Evolutionary conservation across 1,140 invertebrate genomes (phyloP).

Genomic region (Eriocheir sinensis): DNA sequence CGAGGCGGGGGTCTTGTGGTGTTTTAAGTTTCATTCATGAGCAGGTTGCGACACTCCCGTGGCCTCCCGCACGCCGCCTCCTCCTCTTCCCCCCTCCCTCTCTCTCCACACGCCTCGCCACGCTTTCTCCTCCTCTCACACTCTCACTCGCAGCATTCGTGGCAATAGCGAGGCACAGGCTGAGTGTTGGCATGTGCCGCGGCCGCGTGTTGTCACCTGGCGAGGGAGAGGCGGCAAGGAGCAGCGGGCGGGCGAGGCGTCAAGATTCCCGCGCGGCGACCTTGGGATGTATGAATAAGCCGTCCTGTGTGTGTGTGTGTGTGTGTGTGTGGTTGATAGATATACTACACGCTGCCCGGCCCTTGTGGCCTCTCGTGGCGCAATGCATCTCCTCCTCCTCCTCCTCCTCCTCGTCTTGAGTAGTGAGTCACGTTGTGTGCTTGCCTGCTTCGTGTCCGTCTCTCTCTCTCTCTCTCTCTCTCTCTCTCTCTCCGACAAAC

Average conservation of each 20-base stretch:
- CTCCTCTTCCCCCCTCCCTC: not conserved
- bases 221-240: not conserved
- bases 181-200: not conserved
- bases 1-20: not conserved
- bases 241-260: not conserved
- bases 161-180: not conserved
- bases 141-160: not conserved
- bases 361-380: not conserved
- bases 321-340: not conserved
- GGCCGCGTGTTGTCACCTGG: not conserved
- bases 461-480: too few relatives aligned
- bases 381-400: not conserved
- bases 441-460: not conserved
- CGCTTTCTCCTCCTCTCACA: not conserved
- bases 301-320: slow-evolving; percentile 19
- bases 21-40: slow-evolving; percentile 50
- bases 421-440: not conserved
- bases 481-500: too few relatives aligned
- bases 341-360: not conserved
- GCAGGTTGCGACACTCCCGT: not conserved
- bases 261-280: slow-evolving; percentile 27
- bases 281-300: slow-evolving; percentile 46
- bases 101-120: not conserved
- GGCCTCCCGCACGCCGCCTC: not conserved
- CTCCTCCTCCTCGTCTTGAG: not conserved